Base-by-base conservation (phyloP, 2,797 vertebrate genomes). In the Neoniphon sammara region DNA sequence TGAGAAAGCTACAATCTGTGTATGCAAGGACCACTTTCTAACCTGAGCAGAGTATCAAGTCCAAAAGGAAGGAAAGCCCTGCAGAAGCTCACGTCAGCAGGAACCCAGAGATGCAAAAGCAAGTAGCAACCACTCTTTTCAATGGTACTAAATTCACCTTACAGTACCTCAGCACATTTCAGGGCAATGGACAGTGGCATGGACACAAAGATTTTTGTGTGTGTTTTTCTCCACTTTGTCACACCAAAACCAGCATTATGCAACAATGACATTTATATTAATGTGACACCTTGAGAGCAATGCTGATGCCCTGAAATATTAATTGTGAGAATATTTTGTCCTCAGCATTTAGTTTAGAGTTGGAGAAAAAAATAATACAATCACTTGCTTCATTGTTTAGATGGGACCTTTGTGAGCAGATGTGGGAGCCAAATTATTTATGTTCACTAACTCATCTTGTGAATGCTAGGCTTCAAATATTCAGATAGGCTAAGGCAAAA, bases 251-350 rank as follows among this genome's bases (percentile, higher is more conserved):
- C 5, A 59, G 44, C 47, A 75, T 31, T 64, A 76, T 27, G 58
- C 39, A 84, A 77, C 71, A 73, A 34, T 20, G 68, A 25, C 61
- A 61, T 85, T 81, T 49, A 65, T 82, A 82, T 79, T 80, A 67
- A 68, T 83, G 73, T 60, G 17, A 81, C 68, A 36, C 54, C 56
- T 17, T 70, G 59, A 71, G 46, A 54, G 20, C 21, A 36, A 14
- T 56, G 52, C 70, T 73, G 7, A 69, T 60, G 46, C 56, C 53
- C 27, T 85, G 57, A 81, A 80, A 78, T 76, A 78, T 75, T 82
- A 61, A 85, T 84, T 27, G 68, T 36, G n/a, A 14, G 39, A 62
- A 58, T 59, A 62, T 56, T 65, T 71, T 66, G 54, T 63, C 44
- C 53, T 81, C 47, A 54, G 71, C 53, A 67, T 85, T 78, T 74